Evolutionary conservation across 2,113 vertebrate genomes (phyloP), one percentile per base, ranked within the genome.

Genomic region (Centropus bengalensis): DNA sequence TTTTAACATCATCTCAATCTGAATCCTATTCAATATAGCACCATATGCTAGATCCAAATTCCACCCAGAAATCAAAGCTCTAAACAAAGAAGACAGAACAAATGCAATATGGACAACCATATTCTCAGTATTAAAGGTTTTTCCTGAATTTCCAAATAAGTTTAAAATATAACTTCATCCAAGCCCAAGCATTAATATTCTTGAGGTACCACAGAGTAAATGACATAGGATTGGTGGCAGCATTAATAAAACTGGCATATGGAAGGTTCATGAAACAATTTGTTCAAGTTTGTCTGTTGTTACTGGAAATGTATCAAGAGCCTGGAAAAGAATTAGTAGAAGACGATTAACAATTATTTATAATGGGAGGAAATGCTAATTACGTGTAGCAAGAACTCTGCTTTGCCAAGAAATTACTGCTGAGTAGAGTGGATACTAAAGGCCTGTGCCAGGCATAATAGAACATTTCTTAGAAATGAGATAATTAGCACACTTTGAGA

Each of bases 351-450:
- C 45, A 77, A 93, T 93, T 93, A 88, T 88, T 88, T 88, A 71
- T 85, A 95, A 96, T 91, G 22, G 67, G 59, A 95, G 85, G 89
- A 95, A 95, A 89, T 77, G 33, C 71, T 97, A 93, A 96, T 94
- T 95, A 81, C 23, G 18, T 45, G 6, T 70, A 47, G 49, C 32
- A 88, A 88, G 79, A 78, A 13, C n/a, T 74, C 38, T 82, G 28
- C 15, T 82, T 83, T 79, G 89, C 59, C 93, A 93, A 88, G 81
- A 63, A 82, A 67, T 70, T 91, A 56, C 19, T 95, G 73, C 45
- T 8, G 15, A 89, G 56, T 64, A 74, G 36, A 86, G 52, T 86
- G 59, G 20, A 80, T 83, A 14, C 19, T 85, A 32, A 79, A 74
- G 84, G 82, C 18, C 44, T 58, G 9, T 76, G 74, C 78, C 91